Base-by-base conservation (phyloP, 2,888 invertebrate genomes). In the Drosophila colorata region DNA sequence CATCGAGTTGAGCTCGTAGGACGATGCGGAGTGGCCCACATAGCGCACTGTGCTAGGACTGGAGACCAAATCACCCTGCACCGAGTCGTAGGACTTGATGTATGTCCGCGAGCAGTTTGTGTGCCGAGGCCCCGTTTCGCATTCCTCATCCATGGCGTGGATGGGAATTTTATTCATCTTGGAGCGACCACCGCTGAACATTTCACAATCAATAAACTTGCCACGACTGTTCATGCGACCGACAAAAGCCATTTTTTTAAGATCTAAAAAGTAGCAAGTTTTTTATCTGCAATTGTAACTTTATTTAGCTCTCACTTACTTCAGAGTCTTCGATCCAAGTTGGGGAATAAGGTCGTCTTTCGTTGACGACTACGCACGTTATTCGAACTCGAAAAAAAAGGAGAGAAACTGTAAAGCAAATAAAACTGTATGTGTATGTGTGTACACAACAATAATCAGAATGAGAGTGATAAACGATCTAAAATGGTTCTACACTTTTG, bases 11-110 rank as follows among this genome's bases (percentile, higher is more conserved):
- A 60, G 18, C 23, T 84, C 85, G 35, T 44, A 51, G 67, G 56
- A 53, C 69, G 86, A 85, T 53, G 18, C 69, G 65, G 89, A 89
- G 63, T 37, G 60, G 58, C 44, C 78, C 78, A 84, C 79, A 80
- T 47, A 67, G 33, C 66, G 81, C 35, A 66, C 58, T 18, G 69
- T 72, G 51, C 60, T 37, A 7, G 67, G 53, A 44, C 55, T 67
- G 8, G 44, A 38, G 25, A 14, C 16, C 7, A 49, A 5, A 8
- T 40, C 40, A n/a, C 13, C 35, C 13, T 44, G 16, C 20, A 47
- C 41, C 44, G 43, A 13, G 23, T 67, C 66, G 8, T 70, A 81
- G 1, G 67, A 58, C 40, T 72, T 83, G 8, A 89, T 61, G 38
- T 68, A 83, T 3, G 89, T 87, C 9, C 89, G 57, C 4, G 79